Conservation (phyloP, 2,888 invertebrate genomes). For the Diabrotica balteata region DNA sequence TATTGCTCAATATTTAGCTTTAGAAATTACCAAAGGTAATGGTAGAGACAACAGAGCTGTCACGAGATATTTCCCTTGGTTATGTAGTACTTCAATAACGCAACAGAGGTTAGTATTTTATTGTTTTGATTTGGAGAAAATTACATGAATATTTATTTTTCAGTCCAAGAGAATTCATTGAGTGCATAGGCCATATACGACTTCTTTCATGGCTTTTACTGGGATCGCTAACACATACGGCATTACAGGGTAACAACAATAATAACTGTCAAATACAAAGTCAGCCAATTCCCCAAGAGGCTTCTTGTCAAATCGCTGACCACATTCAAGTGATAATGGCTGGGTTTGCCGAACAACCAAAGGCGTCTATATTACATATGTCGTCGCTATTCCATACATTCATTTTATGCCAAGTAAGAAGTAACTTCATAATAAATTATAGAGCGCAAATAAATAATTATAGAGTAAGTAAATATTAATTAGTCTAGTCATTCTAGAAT, state of each 20-base stretch:
- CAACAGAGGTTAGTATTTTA: constrained; percentile 76
- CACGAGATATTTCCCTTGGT: constrained; percentile 87
- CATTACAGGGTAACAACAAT: constrained; percentile 66
- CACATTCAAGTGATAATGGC: constrained; percentile 96
- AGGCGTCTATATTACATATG: constrained; percentile 92
- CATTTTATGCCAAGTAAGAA: constrained; percentile 86
- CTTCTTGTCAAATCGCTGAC: constrained; percentile 95
- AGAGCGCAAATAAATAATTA: too few species aligned
- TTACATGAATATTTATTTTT: constrained; percentile 30
- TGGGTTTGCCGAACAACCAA: constrained; percentile 95
- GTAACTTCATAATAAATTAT: neutral
- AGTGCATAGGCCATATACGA: constrained; percentile 93
- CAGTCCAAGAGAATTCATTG: constrained; percentile 92
- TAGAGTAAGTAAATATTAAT: too few species aligned
- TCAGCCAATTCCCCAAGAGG: constrained; percentile 94
- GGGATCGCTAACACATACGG: constrained; percentile 91
- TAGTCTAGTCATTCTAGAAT: too few species aligned
- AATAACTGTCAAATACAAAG: constrained; percentile 62
- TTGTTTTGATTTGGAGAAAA: too few species aligned
- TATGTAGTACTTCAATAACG: constrained; percentile 79
- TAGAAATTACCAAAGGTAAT: constrained; percentile 92
- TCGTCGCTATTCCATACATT: constrained; percentile 97
- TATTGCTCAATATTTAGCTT: constrained; percentile 89
- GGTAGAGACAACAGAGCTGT: constrained; percentile 83
- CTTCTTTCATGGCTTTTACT: constrained; percentile 94